Base-by-base conservation (phyloP, 2,797 vertebrate genomes). In the Chloroceryle amazona region DNA sequence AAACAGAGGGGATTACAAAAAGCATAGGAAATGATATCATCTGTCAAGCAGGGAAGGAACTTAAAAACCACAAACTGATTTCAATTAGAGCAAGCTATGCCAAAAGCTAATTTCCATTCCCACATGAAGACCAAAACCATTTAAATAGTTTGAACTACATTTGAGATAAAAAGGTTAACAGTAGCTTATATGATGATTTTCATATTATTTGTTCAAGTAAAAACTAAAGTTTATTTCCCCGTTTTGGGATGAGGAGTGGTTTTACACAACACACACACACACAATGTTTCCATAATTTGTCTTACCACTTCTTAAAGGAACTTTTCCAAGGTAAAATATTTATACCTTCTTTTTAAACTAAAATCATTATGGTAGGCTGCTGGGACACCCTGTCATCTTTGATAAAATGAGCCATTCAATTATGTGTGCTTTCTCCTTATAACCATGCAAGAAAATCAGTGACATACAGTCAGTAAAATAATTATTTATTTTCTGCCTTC, bases 21-120 rank as follows among this genome's bases (percentile, higher is more conserved):
- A 97, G 98, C 97, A 97, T 97, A 98, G 98, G 98, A 99, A 98
- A 98, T 98, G 97, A 98, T 97, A 98, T 98, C 98, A 99, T 98
- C 97, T 94, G 95, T 97, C 96, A 98, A 96, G 97, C 97, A 97
- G 98, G 96, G 97, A 94, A 98, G 97, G 98, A 98, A 98, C 97
- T 98, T 97, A 93, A 95, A 97, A 98, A 98, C 97, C 97, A 97
- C 96, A 98, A 97, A 98, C 97, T 98, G 98, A 98, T 98, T 98
- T 98, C 98, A 98, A 98, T 98, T 98, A 98, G 94, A 97, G 95
- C 65, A 82, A 95, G 58, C 93, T 94, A 96, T 97, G 98, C 98
- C 98, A 98, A 98, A 96, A 98, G 95, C 97, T 98, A 97, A 98
- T 98, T 98, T 98, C 98, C 97, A 97, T 98, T 97, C 96, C 97